These are phyloP conservation scores for Cichladusa arquata DNA, from an alignment of 2,113 vertebrate species.

Conservation along the genomic window DNA sequence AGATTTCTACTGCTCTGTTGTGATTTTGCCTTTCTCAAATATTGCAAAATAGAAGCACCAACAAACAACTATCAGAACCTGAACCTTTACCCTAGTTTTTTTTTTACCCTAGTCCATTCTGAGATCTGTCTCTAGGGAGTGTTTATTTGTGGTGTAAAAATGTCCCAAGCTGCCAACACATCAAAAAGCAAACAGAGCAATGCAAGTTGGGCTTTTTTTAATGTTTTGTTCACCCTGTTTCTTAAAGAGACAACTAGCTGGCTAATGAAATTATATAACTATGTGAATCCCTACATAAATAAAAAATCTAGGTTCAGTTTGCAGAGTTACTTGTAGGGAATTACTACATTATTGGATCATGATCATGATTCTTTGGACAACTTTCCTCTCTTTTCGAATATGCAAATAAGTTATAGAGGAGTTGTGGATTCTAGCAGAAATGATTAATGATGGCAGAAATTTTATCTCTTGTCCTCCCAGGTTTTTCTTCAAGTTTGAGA, in stretches of 20 bases:
- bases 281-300: background rate
- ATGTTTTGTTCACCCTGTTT: background rate
- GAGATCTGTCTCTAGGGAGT: background rate
- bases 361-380: background rate
- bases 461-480: background rate
- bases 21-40: background rate
- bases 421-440: background rate
- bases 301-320: background rate
- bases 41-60: background rate
- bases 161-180: background rate
- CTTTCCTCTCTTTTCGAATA: background rate
- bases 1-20: background rate
- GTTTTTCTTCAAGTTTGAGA: background rate
- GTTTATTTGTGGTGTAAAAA: background rate
- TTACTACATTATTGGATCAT: background rate
- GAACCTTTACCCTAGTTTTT: background rate
- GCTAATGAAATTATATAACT: background rate
- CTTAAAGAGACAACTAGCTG: background rate
- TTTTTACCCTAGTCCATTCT: background rate
- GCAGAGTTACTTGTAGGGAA: background rate
- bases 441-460: background rate
- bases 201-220: background rate
- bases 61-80: background rate
- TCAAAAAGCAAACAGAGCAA: background rate
- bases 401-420: background rate